A percentile compares a stretch with the other conserved stretches of the same genome.
Evolutionary conservation across 1,140 invertebrate species (phyloP).

Genomic region (Helicorthomorpha holstii): DNA sequence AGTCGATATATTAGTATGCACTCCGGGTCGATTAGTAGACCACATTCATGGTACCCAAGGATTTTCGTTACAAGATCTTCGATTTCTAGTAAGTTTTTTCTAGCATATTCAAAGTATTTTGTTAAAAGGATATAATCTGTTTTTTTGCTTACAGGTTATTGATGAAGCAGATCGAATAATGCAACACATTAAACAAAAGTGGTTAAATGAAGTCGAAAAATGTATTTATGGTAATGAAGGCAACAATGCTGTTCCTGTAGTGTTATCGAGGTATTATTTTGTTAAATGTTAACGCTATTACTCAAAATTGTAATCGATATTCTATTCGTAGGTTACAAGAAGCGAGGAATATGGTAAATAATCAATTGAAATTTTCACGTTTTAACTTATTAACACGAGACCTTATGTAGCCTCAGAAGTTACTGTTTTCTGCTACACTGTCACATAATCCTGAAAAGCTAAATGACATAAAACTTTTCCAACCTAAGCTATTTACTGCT

Average conservation of each 20-base stretch:
- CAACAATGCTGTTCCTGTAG: neutral
- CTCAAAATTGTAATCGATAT: too few relatives aligned
- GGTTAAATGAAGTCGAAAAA: conserved; percentile 35
- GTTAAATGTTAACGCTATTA: too few relatives aligned
- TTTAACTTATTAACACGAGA: too few relatives aligned
- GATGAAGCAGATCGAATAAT: conserved; percentile 92
- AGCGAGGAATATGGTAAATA: neutral
- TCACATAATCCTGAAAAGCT: conserved; percentile 91
- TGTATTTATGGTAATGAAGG: neutral
- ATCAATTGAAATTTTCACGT: neutral
- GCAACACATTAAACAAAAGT: conserved; percentile 76
- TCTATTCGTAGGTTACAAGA: neutral
- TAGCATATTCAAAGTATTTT: neutral
- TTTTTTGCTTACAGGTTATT: conserved; percentile 32
- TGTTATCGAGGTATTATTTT: neutral
- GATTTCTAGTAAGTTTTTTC: conserved; percentile 53
- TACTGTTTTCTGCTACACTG: conserved; percentile 88
- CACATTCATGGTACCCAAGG: conserved; percentile 73
- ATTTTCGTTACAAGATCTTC: conserved; percentile 59
- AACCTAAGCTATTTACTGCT: conserved; percentile 78
- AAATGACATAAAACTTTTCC: conserved; percentile 65
- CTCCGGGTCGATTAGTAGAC: conserved; percentile 80
- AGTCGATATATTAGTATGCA: conserved; percentile 81
- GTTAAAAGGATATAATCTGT: neutral
- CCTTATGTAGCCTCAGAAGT: conserved; percentile 57